phyloP scores from a whole-genome alignment of 2,888 invertebrate species.

The Macaria notata region DNA sequence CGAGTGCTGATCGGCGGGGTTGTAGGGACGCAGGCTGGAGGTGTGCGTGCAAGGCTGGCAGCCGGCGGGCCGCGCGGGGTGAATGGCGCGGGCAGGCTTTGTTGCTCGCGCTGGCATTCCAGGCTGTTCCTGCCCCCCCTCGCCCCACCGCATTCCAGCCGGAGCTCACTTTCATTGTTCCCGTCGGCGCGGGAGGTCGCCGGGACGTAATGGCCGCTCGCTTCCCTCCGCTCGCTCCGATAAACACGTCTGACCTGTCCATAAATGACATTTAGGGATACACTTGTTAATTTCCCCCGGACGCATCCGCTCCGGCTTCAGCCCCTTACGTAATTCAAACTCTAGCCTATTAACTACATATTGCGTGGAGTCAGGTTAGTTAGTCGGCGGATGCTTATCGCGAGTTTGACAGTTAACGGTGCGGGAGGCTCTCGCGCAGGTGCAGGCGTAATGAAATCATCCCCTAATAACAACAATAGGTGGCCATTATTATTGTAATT shows the following conservation, averaged over 20 bases:
- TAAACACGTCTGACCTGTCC: slow-evolving; percentile 67
- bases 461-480: slow-evolving; percentile 68
- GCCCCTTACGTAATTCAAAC: slow-evolving; percentile 4
- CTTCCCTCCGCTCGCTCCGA: slow-evolving; percentile 64
- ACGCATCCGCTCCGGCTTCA: slow-evolving; percentile 16
- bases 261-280: slow-evolving; percentile 69
- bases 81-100: slow-evolving; percentile 78
- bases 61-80: slow-evolving; percentile 58
- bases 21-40: slow-evolving; percentile 58
- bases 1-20: slow-evolving; percentile 47
- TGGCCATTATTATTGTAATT: slow-evolving; percentile 72
- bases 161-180: slow-evolving; percentile 82
- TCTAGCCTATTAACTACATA: slow-evolving; percentile 2
- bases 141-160: slow-evolving; percentile 72
- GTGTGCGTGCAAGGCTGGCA: slow-evolving; percentile 57
- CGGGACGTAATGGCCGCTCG: slow-evolving; percentile 68
- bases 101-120: slow-evolving; percentile 80
- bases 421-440: slow-evolving; percentile 21
- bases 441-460: slow-evolving; percentile 72
- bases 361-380: slow-evolving; percentile 17
- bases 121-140: slow-evolving; percentile 54
- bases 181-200: slow-evolving; percentile 79
- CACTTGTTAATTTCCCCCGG: slow-evolving; percentile 50
- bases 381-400: slow-evolving; percentile 42
- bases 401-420: slow-evolving; percentile 57